Base-by-base conservation (phyloP, 2,888 invertebrate genomes). In the Myopa testacea region DNA sequence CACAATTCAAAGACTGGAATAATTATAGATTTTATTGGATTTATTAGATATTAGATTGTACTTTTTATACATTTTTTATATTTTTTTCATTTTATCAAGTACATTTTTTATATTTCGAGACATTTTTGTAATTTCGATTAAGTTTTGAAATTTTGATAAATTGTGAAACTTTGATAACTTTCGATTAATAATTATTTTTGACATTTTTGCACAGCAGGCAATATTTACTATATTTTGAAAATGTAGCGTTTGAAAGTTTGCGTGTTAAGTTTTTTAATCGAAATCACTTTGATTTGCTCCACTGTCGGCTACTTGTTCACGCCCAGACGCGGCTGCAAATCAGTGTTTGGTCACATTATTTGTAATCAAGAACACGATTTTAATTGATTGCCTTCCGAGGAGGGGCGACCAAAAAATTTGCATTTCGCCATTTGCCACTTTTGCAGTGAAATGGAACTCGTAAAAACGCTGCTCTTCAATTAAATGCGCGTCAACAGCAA, bases 281-380 rank as follows among this genome's bases (percentile, higher is more conserved):
- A 45, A 45, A 45, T 45, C 45, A 3, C 45, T 45, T 45, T 45
- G 7, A 45, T 45, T 38, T 37, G 67, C 8, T n/a, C 34, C 16
- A 37, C n/a, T 37, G 67, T 38, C 67, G 34, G 38, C 14, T 14
- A 6, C 26, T 19, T 34, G 16, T 7, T 19, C 34, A 19, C 10
- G 16, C 19, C 6, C 38, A 16, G 34, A 14, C 65, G 37, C 38
- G 34, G 26, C 19, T 40, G 45, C 75, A 40, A 52, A 52, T 55
- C 70, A 70, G 7, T 50, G 26, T 55, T 19, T 67, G 40, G 58
- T 19, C 38, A 70, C 74, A 68, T 69, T 38, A 60, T 60, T 34
- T 60, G 45, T 14, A 68, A 75, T 75, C 75, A 69, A 40, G 26
- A 69, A 75, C 69, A 75, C 69, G 69, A 69, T 75, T 75, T 75